phyloP scores from a whole-genome alignment of 2,113 vertebrate species.

The Podarcis cretensis region DNA sequence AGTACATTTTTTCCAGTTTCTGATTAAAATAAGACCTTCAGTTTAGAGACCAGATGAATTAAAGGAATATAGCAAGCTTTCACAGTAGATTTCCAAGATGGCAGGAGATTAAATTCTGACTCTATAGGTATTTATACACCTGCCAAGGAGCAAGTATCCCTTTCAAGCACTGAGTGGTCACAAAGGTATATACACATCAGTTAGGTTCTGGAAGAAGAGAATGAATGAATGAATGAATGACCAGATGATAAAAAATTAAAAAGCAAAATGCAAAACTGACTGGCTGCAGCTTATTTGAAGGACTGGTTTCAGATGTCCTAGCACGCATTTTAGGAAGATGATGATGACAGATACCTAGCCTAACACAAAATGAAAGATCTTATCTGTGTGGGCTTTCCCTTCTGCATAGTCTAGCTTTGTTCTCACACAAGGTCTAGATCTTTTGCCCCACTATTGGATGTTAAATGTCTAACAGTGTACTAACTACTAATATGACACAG shows the following conservation, averaged over 20 bases:
- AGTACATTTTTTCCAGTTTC: background rate
- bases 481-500: background rate
- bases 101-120: too few species aligned
- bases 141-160: background rate
- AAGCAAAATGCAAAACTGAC: too few species aligned
- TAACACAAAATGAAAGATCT: background rate
- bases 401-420: background rate
- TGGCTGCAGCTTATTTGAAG: too few species aligned
- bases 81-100: too few species aligned
- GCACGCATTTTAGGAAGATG: background rate
- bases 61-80: background rate
- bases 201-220: too few species aligned
- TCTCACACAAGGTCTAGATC: background rate
- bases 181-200: background rate
- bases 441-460: accelerated
- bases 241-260: too few species aligned
- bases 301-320: too few species aligned
- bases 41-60: background rate
- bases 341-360: background rate
- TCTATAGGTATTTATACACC: too few species aligned
- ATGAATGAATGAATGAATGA: too few species aligned
- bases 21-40: background rate
- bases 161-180: background rate
- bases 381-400: background rate
- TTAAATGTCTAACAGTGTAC: background rate